Base-by-base conservation (phyloP, 2,113 vertebrate species). In the Psettodes erumei region DNA sequence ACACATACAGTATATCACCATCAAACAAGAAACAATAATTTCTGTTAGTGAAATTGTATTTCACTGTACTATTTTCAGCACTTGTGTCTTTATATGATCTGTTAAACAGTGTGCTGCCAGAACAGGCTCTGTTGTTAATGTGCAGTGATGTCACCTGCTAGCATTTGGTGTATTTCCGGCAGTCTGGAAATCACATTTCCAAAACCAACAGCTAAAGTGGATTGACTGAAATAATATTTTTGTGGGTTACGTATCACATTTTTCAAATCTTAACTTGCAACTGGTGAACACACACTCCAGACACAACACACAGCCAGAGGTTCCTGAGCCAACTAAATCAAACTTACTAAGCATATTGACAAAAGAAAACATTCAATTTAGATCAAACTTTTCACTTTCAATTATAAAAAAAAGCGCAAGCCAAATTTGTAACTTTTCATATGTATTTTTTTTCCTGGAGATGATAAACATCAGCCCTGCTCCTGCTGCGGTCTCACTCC, bases 221-320 rank as follows among this genome's bases (percentile, higher is more conserved):
- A 76, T 66, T 73, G 50, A 75, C 66, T 79, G 54, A 19, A 83
- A 84, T 82, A 85, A 88, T 66, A 79, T 83, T 86, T 74, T 68
- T 59, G 43, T 37, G 25, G 47, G 35, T 60, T 81, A 11, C 58
- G 63, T 51, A 42, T 83, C 25, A 21, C 50, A 80, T 79, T 81
- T 81, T 85, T 81, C 54, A 48, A 65, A 73, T 16, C 42, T 51
- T 35, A 45, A 18, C 21, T 7, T 15, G 23, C 30, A 54, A 58
- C 65, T 18, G 25, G 28, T 48, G 53, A 74, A 63, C 33, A 70
- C 68, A 75, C 47, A 27, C 56, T 71, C n/a, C 45, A 59, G 42
- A 79, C 6, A 18, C 50, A 35, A 56, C 61, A 28, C 62, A 65
- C 21, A 15, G 32, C 30, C 32, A 42, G n/a, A 72, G 28, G 43